These are phyloP conservation scores for Drosophila monieri DNA, from an alignment of 2,888 invertebrate genomes.

Conservation along the genomic window DNA sequence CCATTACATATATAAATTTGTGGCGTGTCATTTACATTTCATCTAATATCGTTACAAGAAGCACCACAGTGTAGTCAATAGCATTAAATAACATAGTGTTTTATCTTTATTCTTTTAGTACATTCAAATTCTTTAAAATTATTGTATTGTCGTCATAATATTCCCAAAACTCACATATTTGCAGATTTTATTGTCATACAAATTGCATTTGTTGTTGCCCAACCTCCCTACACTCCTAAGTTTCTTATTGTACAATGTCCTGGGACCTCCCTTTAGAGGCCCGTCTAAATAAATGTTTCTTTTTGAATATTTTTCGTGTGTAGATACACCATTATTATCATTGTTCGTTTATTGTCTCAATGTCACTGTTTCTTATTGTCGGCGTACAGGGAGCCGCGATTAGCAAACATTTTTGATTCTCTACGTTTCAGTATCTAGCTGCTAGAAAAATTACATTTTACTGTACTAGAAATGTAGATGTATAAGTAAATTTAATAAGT, in stretches of 20 bases:
- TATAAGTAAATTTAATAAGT: constrained; percentile 64
- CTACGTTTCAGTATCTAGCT: constrained; percentile 38
- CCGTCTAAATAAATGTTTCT: constrained; percentile 47
- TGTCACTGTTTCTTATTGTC: constrained; percentile 73
- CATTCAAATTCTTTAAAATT: constrained; percentile 71
- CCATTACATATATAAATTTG: constrained; percentile 19
- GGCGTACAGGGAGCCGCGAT: constrained; percentile 57
- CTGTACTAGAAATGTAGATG: constrained; percentile 56
- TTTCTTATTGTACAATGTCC: constrained; percentile 54
- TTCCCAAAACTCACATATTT: constrained; percentile 48
- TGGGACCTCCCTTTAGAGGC: constrained; percentile 47
- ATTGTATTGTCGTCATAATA: constrained; percentile 52
- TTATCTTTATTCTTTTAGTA: constrained; percentile 49
- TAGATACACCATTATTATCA: constrained; percentile 4
- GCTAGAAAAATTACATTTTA: constrained; percentile 72
- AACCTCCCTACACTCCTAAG: constrained; percentile 35
- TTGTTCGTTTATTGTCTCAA: constrained; percentile 70
- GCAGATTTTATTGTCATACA: constrained; percentile 68
- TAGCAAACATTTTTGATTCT: constrained; percentile 21
- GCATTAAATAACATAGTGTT: constrained; percentile 63
- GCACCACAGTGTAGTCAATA: constrained; percentile 74
- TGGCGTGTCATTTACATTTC: constrained; percentile 29
- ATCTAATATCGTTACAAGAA: constrained; percentile 67
- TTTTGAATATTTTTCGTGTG: constrained; percentile 15
- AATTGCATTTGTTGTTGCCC: constrained; percentile 19